phyloP scores from a whole-genome alignment of 2,797 vertebrate species.

The Margarornis squamiger region DNA sequence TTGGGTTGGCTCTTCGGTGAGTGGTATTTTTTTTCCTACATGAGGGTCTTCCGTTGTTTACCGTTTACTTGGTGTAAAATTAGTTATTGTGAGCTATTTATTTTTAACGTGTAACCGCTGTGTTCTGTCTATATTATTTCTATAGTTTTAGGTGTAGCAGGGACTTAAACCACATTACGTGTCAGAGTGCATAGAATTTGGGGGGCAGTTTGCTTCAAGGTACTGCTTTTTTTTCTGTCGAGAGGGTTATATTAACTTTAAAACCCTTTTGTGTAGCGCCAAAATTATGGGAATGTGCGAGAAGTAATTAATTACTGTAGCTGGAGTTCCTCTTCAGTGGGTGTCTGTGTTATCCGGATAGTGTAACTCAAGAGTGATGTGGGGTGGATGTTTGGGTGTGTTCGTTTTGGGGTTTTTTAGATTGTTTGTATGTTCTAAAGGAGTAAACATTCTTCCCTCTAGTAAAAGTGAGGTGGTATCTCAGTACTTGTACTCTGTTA shows the following conservation, averaged over 20 bases:
- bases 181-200: rapidly evolving
- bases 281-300: background rate
- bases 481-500: background rate
- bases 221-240: background rate
- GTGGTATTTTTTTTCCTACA: background rate
- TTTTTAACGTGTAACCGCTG: rapidly evolving
- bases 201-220: background rate
- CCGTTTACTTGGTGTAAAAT: rapidly evolving
- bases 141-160: rapidly evolving
- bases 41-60: rapidly evolving
- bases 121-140: rapidly evolving
- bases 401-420: background rate
- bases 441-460: too few relatives aligned
- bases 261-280: rapidly evolving
- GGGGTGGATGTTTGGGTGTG: background rate
- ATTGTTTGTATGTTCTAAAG: rapidly evolving
- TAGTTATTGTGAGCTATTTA: too few relatives aligned
- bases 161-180: rapidly evolving
- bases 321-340: rapidly evolving
- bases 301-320: rapidly evolving
- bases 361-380: rapidly evolving
- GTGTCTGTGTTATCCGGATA: rapidly evolving
- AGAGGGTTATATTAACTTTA: rapidly evolving
- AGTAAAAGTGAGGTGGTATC: background rate
- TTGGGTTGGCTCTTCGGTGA: rapidly evolving